Conservation (phyloP, 2,888 invertebrate species). For the Camponotus fellah region DNA sequence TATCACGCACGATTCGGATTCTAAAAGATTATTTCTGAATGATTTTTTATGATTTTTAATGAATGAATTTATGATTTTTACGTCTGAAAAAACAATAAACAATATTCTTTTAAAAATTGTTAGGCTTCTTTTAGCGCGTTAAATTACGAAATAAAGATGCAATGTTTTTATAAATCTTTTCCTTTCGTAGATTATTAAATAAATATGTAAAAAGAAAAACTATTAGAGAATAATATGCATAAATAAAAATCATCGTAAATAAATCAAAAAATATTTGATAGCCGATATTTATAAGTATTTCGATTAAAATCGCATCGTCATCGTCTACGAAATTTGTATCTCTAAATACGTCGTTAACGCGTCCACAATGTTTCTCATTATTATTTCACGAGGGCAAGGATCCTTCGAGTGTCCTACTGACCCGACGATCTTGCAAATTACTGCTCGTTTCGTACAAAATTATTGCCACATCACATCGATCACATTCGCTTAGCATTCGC, state of each 20-base stretch:
- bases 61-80: too few species aligned
- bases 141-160: neutral
- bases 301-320: constrained; percentile 13
- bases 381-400: constrained; percentile 6
- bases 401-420: constrained; percentile 4
- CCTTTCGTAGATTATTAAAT: neutral
- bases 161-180: neutral
- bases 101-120: too few species aligned
- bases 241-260: neutral
- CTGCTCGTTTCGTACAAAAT: constrained; percentile 1
- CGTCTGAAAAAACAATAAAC: too few species aligned
- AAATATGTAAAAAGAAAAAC: neutral
- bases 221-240: neutral
- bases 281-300: neutral
- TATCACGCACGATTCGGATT: neutral
- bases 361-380: neutral
- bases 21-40: neutral
- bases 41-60: too few species aligned
- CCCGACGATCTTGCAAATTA: neutral
- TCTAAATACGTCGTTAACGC: neutral
- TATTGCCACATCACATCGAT: neutral
- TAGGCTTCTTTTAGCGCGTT: too few species aligned
- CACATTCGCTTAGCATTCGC: constrained; percentile 3
- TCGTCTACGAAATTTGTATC: neutral
- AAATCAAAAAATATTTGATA: neutral